Conservation (phyloP, 2,888 invertebrate genomes). For the Sialis fuliginosa region DNA sequence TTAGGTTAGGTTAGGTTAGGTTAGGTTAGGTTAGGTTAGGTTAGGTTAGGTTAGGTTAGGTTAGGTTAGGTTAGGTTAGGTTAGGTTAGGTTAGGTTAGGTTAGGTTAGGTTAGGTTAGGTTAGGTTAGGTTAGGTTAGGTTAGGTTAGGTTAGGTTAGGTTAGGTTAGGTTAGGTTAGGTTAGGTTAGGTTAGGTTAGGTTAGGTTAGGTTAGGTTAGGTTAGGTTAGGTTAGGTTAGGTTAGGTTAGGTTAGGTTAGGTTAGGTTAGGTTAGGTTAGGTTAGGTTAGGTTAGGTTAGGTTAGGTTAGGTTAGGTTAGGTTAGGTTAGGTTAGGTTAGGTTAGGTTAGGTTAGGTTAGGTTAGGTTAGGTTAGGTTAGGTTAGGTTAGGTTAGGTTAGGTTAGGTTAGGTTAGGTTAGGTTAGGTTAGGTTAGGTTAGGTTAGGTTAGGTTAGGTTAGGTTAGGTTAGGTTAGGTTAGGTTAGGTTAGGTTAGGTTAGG, state of each 20-base stretch:
- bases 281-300: too few species aligned
- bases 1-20: slow-evolving; percentile 7
- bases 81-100: neutral
- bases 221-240: slow-evolving; percentile 8
- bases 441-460: too few species aligned
- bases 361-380: slow-evolving; percentile 12
- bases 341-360: slow-evolving; percentile 10
- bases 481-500: slow-evolving; percentile 10
- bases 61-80: slow-evolving; percentile 6
- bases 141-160: slow-evolving; percentile 11
- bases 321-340: neutral
- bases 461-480: slow-evolving; percentile 11
- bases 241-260: too few species aligned
- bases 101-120: slow-evolving; percentile 9
- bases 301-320: too few species aligned
- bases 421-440: too few species aligned
- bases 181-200: slow-evolving; percentile 12
- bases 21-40: slow-evolving; percentile 6
- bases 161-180: slow-evolving; percentile 5
- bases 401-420: neutral
- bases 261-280: too few species aligned
- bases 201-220: slow-evolving; percentile 12
- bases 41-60: slow-evolving; percentile 6
- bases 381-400: slow-evolving; percentile 10
- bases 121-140: slow-evolving; percentile 11